Evolutionary conservation across 2,113 vertebrate genomes (phyloP), one percentile per base, ranked within the genome.

Genomic region (Coturnix japonica): DNA sequence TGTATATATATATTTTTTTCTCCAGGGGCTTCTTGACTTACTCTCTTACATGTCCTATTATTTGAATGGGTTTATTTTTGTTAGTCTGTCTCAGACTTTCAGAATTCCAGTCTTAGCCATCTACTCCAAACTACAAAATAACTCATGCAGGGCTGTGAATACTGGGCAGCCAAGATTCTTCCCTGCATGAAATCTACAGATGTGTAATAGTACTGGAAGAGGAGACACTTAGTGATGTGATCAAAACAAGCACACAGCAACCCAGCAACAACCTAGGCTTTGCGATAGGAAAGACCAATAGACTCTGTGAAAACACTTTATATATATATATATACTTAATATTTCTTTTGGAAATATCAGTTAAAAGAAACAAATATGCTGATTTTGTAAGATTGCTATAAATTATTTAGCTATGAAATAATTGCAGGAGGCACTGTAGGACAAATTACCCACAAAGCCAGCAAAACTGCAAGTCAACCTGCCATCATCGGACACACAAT

Each of bases 381-480:
- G 82, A 91, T 74, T 95, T 79, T 95, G n/a, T 80, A 94, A 93
- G 59, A 86, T 74, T 66, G 39, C 25, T 80, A 49, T 96, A 65
- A 97, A 96, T 97, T 95, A 95, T 97, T 96, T 91, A 96, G 39
- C 39, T 74, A 43, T 89, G 66, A 93, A 94, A 94, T 94, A 91
- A 91, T 84, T 94, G 78, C 85, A 88, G 66, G 66, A 94, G 57
- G 30, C 83, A 73, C 61, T 30, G 47, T 33, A 93, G 47, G 56
- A 65, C 94, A 93, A 95, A 91, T 87, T 84, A 66, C 85, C 67
- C 91, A 79, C 66, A 92, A 92, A 90, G 51, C 70, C 86, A 77
- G 60, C 69, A 92, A 94, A 97, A 84, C 85, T 89, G 85, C 60
- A 69, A 85, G 91, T 84, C 88, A 85, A 85, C 71, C 60, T 86